These are phyloP conservation scores for Sturnus vulgaris DNA, from an alignment of 2,113 vertebrate genomes.

Conservation along the genomic window DNA sequence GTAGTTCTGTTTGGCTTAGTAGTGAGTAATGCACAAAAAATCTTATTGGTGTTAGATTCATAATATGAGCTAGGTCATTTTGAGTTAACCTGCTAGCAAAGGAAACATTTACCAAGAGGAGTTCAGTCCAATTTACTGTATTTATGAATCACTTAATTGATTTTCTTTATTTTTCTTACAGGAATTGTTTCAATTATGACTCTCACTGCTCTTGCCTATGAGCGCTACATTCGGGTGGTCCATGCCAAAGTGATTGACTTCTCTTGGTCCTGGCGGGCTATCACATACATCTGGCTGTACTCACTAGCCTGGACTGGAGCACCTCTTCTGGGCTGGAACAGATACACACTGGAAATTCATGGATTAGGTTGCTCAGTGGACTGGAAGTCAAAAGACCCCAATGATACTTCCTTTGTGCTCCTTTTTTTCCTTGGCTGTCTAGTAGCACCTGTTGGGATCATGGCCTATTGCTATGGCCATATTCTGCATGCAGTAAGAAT, in stretches of 20 bases:
- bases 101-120: neutral
- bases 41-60: neutral
- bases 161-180: slow-evolving; percentile 57
- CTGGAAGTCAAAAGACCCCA: slow-evolving; percentile 87
- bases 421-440: slow-evolving; percentile 89
- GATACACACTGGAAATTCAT: slow-evolving; percentile 87
- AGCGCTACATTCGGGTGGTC: slow-evolving; percentile 88
- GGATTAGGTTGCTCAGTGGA: slow-evolving; percentile 86
- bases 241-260: slow-evolving; percentile 89
- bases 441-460: slow-evolving; percentile 85
- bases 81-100: neutral
- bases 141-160: neutral
- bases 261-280: slow-evolving; percentile 87
- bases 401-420: slow-evolving; percentile 86
- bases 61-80: neutral
- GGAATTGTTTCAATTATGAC: slow-evolving; percentile 92
- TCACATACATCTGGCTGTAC: slow-evolving; percentile 91
- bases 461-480: slow-evolving; percentile 92
- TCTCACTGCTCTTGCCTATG: slow-evolving; percentile 86
- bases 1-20: neutral
- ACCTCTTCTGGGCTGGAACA: slow-evolving; percentile 91
- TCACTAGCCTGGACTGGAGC: slow-evolving; percentile 90
- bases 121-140: neutral
- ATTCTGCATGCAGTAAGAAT: slow-evolving; percentile 87
- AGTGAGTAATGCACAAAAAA: neutral